A percentile compares a stretch with the other conserved stretches of the same genome.
Evolutionary conservation across 2,797 vertebrate species (phyloP).

Genomic region (Microchirus variegatus): DNA sequence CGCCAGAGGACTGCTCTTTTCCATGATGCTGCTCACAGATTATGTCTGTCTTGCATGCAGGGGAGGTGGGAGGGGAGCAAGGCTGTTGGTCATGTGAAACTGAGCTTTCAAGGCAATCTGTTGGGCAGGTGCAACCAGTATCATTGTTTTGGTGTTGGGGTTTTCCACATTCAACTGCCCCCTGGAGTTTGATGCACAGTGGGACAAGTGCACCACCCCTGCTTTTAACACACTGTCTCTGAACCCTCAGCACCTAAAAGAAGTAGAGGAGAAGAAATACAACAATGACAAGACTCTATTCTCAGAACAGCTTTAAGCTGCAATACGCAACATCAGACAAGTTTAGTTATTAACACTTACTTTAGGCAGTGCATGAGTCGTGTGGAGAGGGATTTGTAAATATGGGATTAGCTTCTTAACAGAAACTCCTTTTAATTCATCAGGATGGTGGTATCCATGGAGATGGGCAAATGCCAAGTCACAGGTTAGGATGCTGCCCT

Average conservation of each 20-base stretch:
- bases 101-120: constrained; percentile 19
- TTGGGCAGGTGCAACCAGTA: constrained; percentile 14
- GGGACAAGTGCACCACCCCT: constrained; percentile 82
- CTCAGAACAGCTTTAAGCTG: too few relatives aligned
- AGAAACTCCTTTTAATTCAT: constrained; percentile 82
- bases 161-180: constrained; percentile 59
- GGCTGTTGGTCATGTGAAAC: constrained; percentile 10
- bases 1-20: constrained; percentile 47
- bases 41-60: constrained; percentile 18
- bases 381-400: constrained; percentile 84
- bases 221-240: constrained; percentile 83
- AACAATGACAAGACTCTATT: constrained; percentile 8
- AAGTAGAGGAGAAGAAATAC: constrained; percentile 8
- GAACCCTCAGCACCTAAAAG: constrained; percentile 84
- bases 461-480: constrained; percentile 89
- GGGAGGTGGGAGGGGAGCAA: constrained; percentile 2
- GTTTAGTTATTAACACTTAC: constrained; percentile 68
- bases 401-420: constrained; percentile 88
- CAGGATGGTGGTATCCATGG: constrained; percentile 82
- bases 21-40: constrained; percentile 4
- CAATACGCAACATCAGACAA: neutral
- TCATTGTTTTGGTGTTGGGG: constrained; percentile 32
- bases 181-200: constrained; percentile 87
- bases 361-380: constrained; percentile 83
- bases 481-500: constrained; percentile 88